Evolutionary conservation across 92 coral and sea anemone genomes (phyloP), one percentile per base, ranked within the genome.

Genomic region (Ricordea florida): DNA sequence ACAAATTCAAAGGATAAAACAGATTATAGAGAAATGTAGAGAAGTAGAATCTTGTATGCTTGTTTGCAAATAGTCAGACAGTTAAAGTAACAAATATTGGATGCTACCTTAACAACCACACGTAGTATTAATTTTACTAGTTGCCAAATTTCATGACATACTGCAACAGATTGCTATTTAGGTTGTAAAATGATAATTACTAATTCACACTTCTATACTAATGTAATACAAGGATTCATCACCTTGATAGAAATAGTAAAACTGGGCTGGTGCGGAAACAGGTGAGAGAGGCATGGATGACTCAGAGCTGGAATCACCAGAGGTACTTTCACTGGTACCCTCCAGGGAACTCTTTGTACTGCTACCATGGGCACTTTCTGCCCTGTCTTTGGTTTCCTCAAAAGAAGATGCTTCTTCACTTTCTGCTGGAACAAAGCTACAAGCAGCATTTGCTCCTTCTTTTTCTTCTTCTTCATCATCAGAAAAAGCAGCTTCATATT

Each of bases 401-500:
- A 31, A 1, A 9, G 36, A 18, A 24, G 47, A 24, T 17, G 30
- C 30, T 3, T 15, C n/a, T 16, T 37, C 22, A 41, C 36, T 60
- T 29, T 47, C 32, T 5, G 16, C 42, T 30, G 60, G 48, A n/a
- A 57, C 48, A 16, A 3, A 27, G 10, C 31, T 44, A 30, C 6
- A 14, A 10, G 61, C 31, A n/a, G 29, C 48, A 35, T 57, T 25
- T 13, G 34, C 43, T 24, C 52, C 52, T 0, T 73, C 24, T 55
- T 66, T 43, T 8, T 24, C 79, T 1, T 20, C 56, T n/a, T 65
- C 89, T 27, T 90, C 96, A 2, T 75, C 85, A 74, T 87, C 97
- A 23, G 97, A 91, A 64, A 91, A 91, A 27, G 97, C 97, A 49
- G 97, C 85, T 35, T 87, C 97, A 53, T 83, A 91, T 0, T 87